These are phyloP conservation scores for Drosophila navojoa DNA, from an alignment of 1,140 invertebrate genomes.

Conservation along the genomic window DNA sequence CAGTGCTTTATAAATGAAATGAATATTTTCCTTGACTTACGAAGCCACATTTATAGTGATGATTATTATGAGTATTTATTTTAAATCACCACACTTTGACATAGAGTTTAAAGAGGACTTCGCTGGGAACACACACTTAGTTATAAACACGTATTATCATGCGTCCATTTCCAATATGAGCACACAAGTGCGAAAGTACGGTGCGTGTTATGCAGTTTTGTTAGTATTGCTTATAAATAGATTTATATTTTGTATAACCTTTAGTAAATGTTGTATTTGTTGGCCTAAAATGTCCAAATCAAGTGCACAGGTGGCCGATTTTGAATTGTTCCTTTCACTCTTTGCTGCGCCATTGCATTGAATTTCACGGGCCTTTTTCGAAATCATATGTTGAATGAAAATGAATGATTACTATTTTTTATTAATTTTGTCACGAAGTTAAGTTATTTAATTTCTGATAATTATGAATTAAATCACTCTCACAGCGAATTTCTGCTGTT, in stretches of 20 bases:
- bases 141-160: slow-evolving; percentile 3
- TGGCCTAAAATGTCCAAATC: slow-evolving; percentile 80
- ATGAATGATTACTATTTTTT: not conserved
- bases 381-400: slow-evolving; percentile 26
- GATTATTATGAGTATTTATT: too few species aligned
- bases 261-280: slow-evolving; percentile 79
- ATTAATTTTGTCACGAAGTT: not conserved
- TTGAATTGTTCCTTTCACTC: slow-evolving; percentile 41
- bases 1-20: too few species aligned
- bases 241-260: slow-evolving; percentile 73
- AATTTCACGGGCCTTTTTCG: slow-evolving; percentile 39
- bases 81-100: not conserved
- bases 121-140: not conserved
- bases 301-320: slow-evolving; percentile 69
- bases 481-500: slow-evolving; percentile 11
- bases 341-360: slow-evolving; percentile 42
- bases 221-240: slow-evolving; percentile 62
- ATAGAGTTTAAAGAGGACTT: not conserved
- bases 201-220: slow-evolving; percentile 48
- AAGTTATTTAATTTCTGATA: not conserved
- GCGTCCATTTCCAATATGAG: slow-evolving; percentile 34
- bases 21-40: too few species aligned
- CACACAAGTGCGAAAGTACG: slow-evolving; percentile 47
- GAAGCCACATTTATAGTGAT: not conserved
- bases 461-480: slow-evolving; percentile 15